Base-by-base conservation (phyloP, 2,113 vertebrate species). In the Noturus placidus region DNA sequence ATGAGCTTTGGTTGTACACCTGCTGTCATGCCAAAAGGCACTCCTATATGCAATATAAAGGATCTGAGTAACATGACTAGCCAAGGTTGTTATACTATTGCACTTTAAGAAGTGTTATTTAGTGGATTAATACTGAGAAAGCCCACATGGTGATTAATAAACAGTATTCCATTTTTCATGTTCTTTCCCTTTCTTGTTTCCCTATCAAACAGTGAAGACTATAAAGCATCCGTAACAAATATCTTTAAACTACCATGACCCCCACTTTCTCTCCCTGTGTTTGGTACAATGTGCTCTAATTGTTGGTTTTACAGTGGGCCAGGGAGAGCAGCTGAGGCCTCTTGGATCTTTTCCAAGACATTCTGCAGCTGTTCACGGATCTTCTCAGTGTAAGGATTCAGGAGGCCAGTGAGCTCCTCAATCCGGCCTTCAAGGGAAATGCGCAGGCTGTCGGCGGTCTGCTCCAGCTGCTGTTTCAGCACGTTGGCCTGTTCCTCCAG, bases 291-390 rank as follows among this genome's bases (percentile, higher is more conserved):
- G 82, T 85, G 33, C 54, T 27, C 33, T 56, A 27, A 35, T 54
- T 86, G 88, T 80, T 87, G 83, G 69, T 72, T 89, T 91, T 93
- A 94, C n/a, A 72, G 61, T 80, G 82, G 72, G 11, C 85, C 59
- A 72, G 54, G 76, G n/a, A 90, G 30, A 82, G 87, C 89, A 42
- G 50, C 88, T 22, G 76, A 0, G 1, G 89, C 89, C 59, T 92
- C 92, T 91, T 95, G 94, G 91, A 95, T 88, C 88, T 94, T 95
- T 1, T 95, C 94, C 33, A 92, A 77, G 25, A 95, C 72, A 42
- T 11, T 52, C 76, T 96, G 92, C 13, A 96, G 5, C 86, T 96
- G 93, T 61, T 94, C 92, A 3, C 94, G 92, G 91, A 97, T 61
- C 72, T 95, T 91, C 67, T 92, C 52, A 61, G 94, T 90, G 0